Conservation (phyloP, 2,888 invertebrate genomes). For the Globia sparganii region DNA sequence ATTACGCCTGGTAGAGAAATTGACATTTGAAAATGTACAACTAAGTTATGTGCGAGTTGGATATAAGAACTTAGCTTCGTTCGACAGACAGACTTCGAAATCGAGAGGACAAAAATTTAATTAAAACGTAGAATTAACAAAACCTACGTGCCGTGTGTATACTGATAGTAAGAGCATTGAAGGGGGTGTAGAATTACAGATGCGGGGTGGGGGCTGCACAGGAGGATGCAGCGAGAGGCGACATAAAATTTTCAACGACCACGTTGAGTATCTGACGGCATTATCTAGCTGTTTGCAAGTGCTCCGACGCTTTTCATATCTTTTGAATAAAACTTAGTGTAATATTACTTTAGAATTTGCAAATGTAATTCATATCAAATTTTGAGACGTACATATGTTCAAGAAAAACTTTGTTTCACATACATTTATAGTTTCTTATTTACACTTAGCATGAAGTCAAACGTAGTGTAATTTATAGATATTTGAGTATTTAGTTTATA, state of each 20-base stretch:
- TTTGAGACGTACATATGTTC: conserved; percentile 7
- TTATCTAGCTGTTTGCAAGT: conserved; percentile 88
- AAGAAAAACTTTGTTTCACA: conserved; percentile 1
- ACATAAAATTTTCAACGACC: conserved; percentile 89
- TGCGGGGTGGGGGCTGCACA: conserved; percentile 77
- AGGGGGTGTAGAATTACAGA: conserved; percentile 78
- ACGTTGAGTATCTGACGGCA: conserved; percentile 86
- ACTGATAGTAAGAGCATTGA: conserved; percentile 70
- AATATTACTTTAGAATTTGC: conserved; percentile 50
- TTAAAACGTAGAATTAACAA: conserved; percentile 47
- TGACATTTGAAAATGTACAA: not conserved
- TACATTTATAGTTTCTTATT: not conserved
- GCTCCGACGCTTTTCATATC: conserved; percentile 84
- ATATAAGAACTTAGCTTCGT: not conserved
- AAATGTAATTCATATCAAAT: conserved; percentile 40
- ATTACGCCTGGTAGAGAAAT: not conserved
- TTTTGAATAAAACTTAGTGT: conserved; percentile 83
- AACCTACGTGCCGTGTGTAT: conserved; percentile 65
- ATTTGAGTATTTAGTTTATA: not conserved
- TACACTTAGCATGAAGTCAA: not conserved
- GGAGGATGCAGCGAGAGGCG: conserved; percentile 85
- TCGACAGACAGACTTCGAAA: conserved; percentile 1
- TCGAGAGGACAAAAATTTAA: conserved; percentile 1
- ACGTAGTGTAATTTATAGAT: not conserved
- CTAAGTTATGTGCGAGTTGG: not conserved